Percentiles rank a stretch among this genome's conserved stretches.
These are phyloP conservation scores for Villa cingulata DNA, from an alignment of 2,888 invertebrate genomes.

Conservation along the genomic window DNA sequence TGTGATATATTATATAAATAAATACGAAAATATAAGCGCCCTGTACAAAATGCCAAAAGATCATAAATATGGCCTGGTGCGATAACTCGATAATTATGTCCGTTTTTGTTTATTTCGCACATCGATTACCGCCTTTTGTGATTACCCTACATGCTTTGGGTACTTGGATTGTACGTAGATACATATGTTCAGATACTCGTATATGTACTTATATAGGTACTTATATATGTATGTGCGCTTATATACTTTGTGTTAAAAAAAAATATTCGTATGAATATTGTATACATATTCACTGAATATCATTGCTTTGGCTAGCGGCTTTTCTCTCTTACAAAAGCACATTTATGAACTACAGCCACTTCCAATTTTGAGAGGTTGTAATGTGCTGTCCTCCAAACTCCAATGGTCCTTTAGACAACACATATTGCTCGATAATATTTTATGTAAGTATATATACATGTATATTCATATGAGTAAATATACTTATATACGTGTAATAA, in stretches of 20 bases:
- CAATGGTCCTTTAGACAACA: conserved; percentile 7
- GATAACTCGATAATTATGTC: conserved; percentile 39
- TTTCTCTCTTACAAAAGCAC: too few relatives aligned
- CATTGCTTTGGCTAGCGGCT: too few relatives aligned
- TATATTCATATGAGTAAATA: too few relatives aligned
- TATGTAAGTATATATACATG: too few relatives aligned
- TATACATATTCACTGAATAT: too few relatives aligned
- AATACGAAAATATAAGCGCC: neutral
- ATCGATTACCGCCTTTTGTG: conserved; percentile 34
- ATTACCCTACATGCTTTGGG: conserved; percentile 14
- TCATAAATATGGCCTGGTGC: conserved; percentile 24
- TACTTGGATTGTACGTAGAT: conserved; percentile 4
- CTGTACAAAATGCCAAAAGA: conserved; percentile 14
- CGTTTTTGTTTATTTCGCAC: conserved; percentile 37
- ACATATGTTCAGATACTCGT: neutral
- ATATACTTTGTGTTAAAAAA: too few relatives aligned
- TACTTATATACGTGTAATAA: neutral
- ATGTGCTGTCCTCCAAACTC: conserved; percentile 1
- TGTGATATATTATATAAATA: too few relatives aligned
- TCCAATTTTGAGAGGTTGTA: conserved; percentile 4
- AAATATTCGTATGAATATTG: too few relatives aligned
- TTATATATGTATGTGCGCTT: neutral
- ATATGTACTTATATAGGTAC: conserved; percentile 2
- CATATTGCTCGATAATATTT: too few relatives aligned
- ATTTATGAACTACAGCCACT: neutral